Evolutionary conservation across 2,113 vertebrate genomes (phyloP).

Genomic region (Hepsetus odoe): DNA sequence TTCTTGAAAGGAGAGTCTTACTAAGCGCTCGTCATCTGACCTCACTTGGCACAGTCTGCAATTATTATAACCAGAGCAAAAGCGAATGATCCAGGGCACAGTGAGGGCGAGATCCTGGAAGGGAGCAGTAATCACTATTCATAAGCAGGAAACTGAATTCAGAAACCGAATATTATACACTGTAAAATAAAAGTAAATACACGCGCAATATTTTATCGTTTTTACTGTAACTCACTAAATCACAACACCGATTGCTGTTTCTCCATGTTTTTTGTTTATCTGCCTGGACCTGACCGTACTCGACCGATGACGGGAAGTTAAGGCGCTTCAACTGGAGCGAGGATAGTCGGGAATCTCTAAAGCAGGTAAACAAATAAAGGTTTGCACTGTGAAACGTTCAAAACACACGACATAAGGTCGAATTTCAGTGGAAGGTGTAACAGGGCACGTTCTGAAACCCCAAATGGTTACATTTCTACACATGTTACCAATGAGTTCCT

Average conservation of each 20-base stretch:
- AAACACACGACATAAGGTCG: slow-evolving; percentile 25
- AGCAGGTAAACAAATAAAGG: slow-evolving; percentile 80
- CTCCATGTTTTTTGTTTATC: background rate
- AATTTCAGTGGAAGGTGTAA: background rate
- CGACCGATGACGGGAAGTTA: slow-evolving; percentile 76
- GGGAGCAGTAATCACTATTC: slow-evolving; percentile 4
- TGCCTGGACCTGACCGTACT: slow-evolving; percentile 41
- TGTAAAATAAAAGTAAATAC: no score
- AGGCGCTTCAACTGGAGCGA: slow-evolving; percentile 75
- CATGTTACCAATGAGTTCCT: slow-evolving; percentile 14
- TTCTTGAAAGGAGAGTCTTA: background rate
- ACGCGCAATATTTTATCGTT: background rate
- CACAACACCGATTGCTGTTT: background rate
- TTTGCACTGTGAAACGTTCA: slow-evolving; percentile 62
- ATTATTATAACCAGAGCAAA: background rate
- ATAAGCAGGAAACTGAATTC: background rate
- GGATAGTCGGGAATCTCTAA: slow-evolving; percentile 80
- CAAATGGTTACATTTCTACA: background rate
- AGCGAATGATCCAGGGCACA: slow-evolving; percentile 26
- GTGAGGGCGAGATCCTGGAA: slow-evolving; percentile 45
- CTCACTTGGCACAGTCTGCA: background rate
- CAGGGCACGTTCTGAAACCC: background rate
- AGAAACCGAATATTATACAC: no score
- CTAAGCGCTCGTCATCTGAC: background rate
- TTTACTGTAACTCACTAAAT: background rate